Base-by-base conservation (phyloP, 1,140 invertebrate species). In the Drosophila punjabiensis region DNA sequence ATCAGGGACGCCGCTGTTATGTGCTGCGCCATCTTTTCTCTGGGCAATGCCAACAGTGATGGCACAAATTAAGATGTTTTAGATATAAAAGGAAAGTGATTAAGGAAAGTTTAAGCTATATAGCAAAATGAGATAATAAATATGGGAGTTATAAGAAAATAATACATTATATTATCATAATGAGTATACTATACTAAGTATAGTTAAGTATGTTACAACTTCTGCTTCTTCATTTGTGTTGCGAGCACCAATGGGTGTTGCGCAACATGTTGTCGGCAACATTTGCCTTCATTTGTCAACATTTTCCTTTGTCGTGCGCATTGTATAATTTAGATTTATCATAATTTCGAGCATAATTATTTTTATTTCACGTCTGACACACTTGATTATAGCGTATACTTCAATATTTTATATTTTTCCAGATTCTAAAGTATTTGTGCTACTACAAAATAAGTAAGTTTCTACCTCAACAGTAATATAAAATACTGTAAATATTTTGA, bases 1-100 rank as follows among this genome's bases (percentile, higher is more conserved):
- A 76, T 73, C 79, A 86, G 71, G 70, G 56, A 47, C 62, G 62
- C 56, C 80, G 56, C 67, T 67, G 82, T 69, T 70, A 81, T 85
- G 81, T 80, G 63, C 73, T 80, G 63, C 73, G 58, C 79, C 76
- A 75, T 79, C 60, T 77, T 77, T 64, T 56, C 55, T 24, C 35
- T 58, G 35, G 35, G 55, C 55, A 24, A 56, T 35, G 33, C 9
- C 0, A 37, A 28, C 62, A 64, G 62, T 39, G 62, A 56, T 64
- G 50, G 1, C 55, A 24, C 4, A 39, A 33, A 16, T 18, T 4
- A 11, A 32, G 7, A 1, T 13, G 16, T 24, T 56, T 37, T 37
- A 7, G 1, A 5, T 18, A 56, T 56, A 8, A 55, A 55, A 14
- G 32, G 18, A 55, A 28, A 48, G 47, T 28, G 4, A 10, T 2